Evolutionary conservation across 2,888 invertebrate species (phyloP).

Genomic region (Unio delphinus): DNA sequence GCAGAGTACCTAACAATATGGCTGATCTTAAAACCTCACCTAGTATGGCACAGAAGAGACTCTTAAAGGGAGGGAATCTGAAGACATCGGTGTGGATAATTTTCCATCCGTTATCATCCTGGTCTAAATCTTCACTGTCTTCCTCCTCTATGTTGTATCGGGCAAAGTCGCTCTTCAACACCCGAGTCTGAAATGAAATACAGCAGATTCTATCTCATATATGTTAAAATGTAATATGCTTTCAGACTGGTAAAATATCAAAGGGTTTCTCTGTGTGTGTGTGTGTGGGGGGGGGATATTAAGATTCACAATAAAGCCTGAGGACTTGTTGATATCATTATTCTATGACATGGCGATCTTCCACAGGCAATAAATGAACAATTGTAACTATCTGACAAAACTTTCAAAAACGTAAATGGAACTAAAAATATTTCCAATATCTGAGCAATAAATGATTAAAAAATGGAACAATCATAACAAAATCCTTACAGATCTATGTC

Average conservation of each 20-base stretch:
- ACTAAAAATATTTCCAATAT: too few relatives aligned
- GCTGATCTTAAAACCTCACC: constrained; percentile 57
- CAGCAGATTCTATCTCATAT: neutral
- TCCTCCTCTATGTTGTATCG: constrained; percentile 73
- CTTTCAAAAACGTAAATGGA: too few relatives aligned
- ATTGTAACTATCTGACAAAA: too few relatives aligned
- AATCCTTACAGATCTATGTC: too few relatives aligned
- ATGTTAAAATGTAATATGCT: neutral
- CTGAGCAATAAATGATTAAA: too few relatives aligned
- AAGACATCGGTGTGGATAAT: constrained; percentile 74
- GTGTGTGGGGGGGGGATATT: neutral
- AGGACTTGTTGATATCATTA: too few relatives aligned
- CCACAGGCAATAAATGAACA: too few relatives aligned
- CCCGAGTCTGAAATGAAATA: constrained; percentile 67
- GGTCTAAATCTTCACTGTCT: constrained; percentile 69
- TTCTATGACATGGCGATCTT: too few relatives aligned
- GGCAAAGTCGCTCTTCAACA: constrained; percentile 73
- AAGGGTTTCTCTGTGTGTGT: too few relatives aligned
- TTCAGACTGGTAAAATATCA: neutral
- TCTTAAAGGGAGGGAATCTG: constrained; percentile 72
- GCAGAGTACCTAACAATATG: too few relatives aligned
- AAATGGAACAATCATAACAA: too few relatives aligned
- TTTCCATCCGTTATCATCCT: constrained; percentile 75
- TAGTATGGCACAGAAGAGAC: constrained; percentile 73
- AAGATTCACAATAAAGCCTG: neutral